phyloP scores from a whole-genome alignment of 2,888 invertebrate genomes.

The Nomada lathburiana region DNA sequence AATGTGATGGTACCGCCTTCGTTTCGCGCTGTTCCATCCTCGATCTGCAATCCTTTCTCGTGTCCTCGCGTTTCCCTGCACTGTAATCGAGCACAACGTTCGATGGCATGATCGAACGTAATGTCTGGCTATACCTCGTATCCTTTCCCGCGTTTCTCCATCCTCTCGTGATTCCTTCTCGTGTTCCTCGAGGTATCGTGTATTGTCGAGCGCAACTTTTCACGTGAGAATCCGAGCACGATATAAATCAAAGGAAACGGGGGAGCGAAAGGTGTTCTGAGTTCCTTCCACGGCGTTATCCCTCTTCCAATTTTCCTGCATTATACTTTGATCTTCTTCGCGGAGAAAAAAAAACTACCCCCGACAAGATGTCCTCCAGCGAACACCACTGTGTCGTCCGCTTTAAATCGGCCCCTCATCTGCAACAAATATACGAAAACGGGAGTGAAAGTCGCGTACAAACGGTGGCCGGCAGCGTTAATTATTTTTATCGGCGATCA shows the following conservation, averaged over 20 bases:
- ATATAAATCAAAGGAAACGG: slow-evolving; percentile 1
- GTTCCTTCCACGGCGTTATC: neutral
- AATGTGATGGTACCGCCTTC: neutral
- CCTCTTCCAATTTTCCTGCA: neutral
- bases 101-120: neutral
- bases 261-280: neutral
- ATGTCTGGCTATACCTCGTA: slow-evolving; percentile 3
- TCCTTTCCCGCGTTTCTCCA: neutral
- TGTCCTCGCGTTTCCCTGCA: neutral
- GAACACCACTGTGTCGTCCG: neutral
- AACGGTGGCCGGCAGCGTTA: slow-evolving; percentile 4
- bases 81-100: slow-evolving; percentile 7
- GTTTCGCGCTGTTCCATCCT: neutral
- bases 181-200: neutral
- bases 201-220: slow-evolving; percentile 10
- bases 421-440: neutral
- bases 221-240: slow-evolving; percentile 4
- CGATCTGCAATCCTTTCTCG: neutral
- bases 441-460: neutral
- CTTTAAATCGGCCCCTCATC: neutral
- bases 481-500: slow-evolving; percentile 40
- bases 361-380: neutral
- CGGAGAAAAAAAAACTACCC: neutral
- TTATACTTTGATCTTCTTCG: neutral
- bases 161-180: neutral